Percentiles rank a stretch among this genome's conserved stretches.
phyloP scores from a whole-genome alignment of 1,140 invertebrate genomes.

The Aphaenogaster rudis region DNA sequence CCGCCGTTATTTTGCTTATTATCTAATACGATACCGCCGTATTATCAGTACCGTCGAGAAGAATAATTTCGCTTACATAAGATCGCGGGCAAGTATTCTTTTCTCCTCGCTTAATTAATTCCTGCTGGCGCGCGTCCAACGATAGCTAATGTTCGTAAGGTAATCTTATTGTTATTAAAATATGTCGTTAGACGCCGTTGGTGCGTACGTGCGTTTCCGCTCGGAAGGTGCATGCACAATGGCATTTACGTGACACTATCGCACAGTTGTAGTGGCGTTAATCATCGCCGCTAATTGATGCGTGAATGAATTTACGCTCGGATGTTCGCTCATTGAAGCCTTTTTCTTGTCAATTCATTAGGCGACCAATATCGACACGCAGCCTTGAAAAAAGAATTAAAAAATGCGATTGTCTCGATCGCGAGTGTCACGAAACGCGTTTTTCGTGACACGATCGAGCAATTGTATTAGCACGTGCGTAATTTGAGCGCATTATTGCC shows the following conservation, averaged over 20 bases:
- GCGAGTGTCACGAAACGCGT: neutral
- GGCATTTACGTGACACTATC: conserved; percentile 22
- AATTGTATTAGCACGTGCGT: conserved; percentile 4
- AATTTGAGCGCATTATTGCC: conserved; percentile 24
- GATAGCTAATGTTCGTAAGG: neutral
- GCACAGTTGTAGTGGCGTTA: conserved; percentile 12
- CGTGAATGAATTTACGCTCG: conserved; percentile 14
- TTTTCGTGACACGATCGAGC: neutral
- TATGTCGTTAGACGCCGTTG: neutral
- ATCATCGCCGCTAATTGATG: conserved; percentile 43
- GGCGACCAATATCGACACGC: neutral
- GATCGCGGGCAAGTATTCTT: neutral
- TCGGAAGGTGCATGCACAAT: neutral
- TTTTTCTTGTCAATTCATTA: conserved; percentile 27
- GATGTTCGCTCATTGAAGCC: neutral
- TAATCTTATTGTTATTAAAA: conserved; percentile 28
- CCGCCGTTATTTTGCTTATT: neutral
- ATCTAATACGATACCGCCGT: neutral
- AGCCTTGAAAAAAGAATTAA: conserved; percentile 1
- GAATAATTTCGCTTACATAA: neutral
- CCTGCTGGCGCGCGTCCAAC: neutral
- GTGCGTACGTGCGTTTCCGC: conserved; percentile 24
- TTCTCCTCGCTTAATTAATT: conserved; percentile 30
- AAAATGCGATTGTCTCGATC: neutral
- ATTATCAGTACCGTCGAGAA: neutral